A percentile compares a stretch with the other conserved stretches of the same genome.
Conservation (phyloP, 2,797 vertebrate species). For the Enteromius afrohamiltoni region DNA sequence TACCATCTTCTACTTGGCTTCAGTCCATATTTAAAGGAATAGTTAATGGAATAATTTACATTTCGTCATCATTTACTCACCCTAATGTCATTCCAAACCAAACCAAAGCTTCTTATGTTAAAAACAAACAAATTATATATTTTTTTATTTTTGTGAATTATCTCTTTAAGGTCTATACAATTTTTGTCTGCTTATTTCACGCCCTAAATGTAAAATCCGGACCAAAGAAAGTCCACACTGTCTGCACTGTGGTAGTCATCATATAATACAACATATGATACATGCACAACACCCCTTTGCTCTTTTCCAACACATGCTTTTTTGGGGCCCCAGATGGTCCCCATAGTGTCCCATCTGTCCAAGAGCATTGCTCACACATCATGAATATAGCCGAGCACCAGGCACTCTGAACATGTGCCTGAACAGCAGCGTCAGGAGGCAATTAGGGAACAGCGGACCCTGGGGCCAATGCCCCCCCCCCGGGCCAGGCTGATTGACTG, state of each 20-base stretch:
- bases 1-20: not conserved
- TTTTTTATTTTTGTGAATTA: not conserved
- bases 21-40: not conserved
- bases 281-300: not conserved
- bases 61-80: not conserved
- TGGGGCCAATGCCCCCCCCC: slow-evolving; percentile 52
- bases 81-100: not conserved
- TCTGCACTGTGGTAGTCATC: not conserved
- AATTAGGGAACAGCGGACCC: slow-evolving; percentile 58
- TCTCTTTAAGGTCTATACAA: not conserved
- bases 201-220: not conserved
- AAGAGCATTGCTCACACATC: slow-evolving; percentile 70
- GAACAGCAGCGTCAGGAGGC: slow-evolving; percentile 67
- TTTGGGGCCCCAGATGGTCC: slow-evolving; percentile 66
- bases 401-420: slow-evolving; percentile 78
- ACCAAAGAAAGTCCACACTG: not conserved
- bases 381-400: slow-evolving; percentile 63
- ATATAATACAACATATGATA: too few relatives aligned
- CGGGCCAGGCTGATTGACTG: slow-evolving; percentile 82
- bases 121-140: not conserved
- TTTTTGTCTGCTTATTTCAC: not conserved
- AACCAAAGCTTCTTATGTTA: not conserved
- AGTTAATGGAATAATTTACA: not conserved
- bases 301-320: slow-evolving; percentile 22
- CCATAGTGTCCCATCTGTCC: slow-evolving; percentile 74